These are phyloP conservation scores for Clangula hyemalis DNA, from an alignment of 2,797 vertebrate species.

Conservation along the genomic window DNA sequence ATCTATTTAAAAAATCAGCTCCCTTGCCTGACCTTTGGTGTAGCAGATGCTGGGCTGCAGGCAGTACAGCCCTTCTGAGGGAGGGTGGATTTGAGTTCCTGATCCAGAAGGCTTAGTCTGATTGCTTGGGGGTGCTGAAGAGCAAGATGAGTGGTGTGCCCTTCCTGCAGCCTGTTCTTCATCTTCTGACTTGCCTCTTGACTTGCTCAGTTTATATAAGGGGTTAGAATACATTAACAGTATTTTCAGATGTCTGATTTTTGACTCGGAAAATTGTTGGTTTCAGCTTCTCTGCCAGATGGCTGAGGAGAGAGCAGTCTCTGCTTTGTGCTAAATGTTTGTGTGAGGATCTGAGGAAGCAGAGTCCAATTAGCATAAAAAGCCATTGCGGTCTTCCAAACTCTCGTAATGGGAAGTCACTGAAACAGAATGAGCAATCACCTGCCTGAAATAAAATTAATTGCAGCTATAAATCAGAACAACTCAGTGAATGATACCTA, in stretches of 20 bases:
- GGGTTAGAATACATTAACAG: slow-evolving; percentile 52
- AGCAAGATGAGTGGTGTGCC: not conserved
- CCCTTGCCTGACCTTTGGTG: not conserved
- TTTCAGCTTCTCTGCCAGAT: slow-evolving; percentile 78
- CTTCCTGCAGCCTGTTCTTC: not conserved
- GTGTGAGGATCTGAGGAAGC: slow-evolving; percentile 71
- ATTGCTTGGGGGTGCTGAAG: not conserved
- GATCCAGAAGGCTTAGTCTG: not conserved
- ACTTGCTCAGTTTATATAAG: not conserved
- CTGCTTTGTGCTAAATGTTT: slow-evolving; percentile 71
- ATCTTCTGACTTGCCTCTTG: not conserved
- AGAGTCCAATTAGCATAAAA: slow-evolving; percentile 71
- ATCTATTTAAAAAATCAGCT: not conserved
- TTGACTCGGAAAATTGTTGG: slow-evolving; percentile 76
- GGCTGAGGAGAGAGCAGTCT: slow-evolving; percentile 76
- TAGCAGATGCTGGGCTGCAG: not conserved
- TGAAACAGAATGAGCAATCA: slow-evolving; percentile 19
- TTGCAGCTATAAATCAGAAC: not conserved
- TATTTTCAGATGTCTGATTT: slow-evolving; percentile 72
- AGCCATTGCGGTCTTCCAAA: slow-evolving; percentile 54
- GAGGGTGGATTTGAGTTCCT: not conserved
- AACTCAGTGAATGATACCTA: not conserved
- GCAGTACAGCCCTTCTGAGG: not conserved
- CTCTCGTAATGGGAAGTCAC: not conserved
- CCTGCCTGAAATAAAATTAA: slow-evolving; percentile 9